Evolutionary conservation across 2,113 vertebrate species (phyloP), one percentile per base, ranked within the genome.

Genomic region (Abramis brama): DNA sequence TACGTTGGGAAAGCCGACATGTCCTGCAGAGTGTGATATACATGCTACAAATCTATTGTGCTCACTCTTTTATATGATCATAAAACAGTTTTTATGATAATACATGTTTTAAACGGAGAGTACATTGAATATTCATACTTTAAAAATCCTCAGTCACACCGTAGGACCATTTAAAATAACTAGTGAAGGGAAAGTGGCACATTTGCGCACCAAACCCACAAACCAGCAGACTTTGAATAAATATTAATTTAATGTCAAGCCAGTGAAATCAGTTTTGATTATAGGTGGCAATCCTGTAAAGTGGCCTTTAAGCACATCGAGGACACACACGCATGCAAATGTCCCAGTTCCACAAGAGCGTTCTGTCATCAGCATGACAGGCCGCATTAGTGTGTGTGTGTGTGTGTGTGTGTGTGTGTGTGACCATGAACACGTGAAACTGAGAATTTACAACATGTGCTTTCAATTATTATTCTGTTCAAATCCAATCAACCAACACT

Each of bases 281-380:
- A 73, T 43, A 73, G 21, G 19, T 6, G 43, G 10, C 43, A 71
- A 73, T 73, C 36, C 70, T 73, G 36, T 43, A n/a, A 71, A 43
- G 33, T 71, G 36, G 68, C 36, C 36, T 71, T 43, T 43, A 55
- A 81, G 74, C 74, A 86, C 36, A 84, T 39, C 74, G 86, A 80
- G 85, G 57, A 82, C 43, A 39, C 50, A 83, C 81, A 84, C 39
- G 13, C 39, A 86, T 71, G 83, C 47, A 33, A 25, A 62, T 57
- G 25, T 62, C 55, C 82, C 86, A 82, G 80, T 80, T 59, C 86
- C 89, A 62, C 23, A 89, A 90, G 90, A 86, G 59, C 78, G 91
- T 94, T 93, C 94, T 92, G 93, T 95, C 93, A 94, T 93, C 90
- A 89, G 92, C 91, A 92, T 95, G 94, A 94, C 94, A 88, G 87